Conservation (phyloP, 2,113 vertebrate genomes). For the Clarias magur region DNA sequence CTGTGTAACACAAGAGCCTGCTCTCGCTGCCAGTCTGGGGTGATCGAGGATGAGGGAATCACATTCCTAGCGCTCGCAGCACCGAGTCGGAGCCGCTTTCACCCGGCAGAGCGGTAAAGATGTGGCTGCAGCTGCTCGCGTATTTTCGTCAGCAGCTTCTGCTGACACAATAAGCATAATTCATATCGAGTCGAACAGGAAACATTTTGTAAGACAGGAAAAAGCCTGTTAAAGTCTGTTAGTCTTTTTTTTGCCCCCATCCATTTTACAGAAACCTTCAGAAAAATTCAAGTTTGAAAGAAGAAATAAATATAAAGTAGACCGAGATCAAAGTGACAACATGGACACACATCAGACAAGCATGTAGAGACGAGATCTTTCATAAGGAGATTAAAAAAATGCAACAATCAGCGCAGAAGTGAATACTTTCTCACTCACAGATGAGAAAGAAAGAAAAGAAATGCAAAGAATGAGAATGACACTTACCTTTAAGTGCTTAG, state of each 20-base stretch:
- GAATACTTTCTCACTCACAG: not conserved
- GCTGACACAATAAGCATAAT: conserved; percentile 18
- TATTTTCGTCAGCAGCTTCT: not conserved
- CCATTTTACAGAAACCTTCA: not conserved
- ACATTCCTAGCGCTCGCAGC: conserved; percentile 37
- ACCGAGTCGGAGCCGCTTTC: not conserved
- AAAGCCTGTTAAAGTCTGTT: conserved; percentile 9
- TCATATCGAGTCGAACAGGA: conserved; percentile 26
- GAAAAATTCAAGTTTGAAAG: not conserved
- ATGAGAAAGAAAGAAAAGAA: not conserved
- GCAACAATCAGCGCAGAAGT: not conserved
- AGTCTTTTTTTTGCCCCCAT: not conserved
- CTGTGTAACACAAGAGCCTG: conserved; percentile 33
- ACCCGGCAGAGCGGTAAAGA: not conserved
- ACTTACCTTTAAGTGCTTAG: conserved; percentile 58
- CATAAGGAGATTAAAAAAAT: not conserved
- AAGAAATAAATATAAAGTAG: not conserved
- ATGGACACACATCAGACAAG: not conserved
- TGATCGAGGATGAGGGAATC: conserved; percentile 34
- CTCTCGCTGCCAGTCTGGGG: conserved; percentile 18
- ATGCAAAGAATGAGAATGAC: not conserved
- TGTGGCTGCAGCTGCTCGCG: not conserved
- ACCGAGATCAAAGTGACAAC: not conserved
- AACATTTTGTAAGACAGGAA: conserved; percentile 44
- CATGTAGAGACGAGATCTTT: not conserved